These are phyloP conservation scores for Coregonus suidteri DNA, from an alignment of 2,797 vertebrate species.

Conservation along the genomic window DNA sequence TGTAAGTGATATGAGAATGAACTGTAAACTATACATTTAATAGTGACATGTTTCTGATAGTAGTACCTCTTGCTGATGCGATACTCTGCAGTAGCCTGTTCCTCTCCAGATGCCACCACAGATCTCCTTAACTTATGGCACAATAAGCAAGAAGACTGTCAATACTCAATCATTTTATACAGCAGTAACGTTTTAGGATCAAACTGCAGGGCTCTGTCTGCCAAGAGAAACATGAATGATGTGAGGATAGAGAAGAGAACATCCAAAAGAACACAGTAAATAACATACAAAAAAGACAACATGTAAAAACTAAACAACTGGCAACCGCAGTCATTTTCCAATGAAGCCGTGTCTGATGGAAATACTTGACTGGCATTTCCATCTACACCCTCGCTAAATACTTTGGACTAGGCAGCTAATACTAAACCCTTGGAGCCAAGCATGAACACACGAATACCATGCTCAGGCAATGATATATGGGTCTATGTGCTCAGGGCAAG, in stretches of 20 bases:
- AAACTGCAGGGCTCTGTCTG: slow-evolving; percentile 5
- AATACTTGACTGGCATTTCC: slow-evolving; percentile 23
- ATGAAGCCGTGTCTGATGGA: slow-evolving; percentile 10
- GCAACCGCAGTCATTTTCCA: slow-evolving; percentile 13
- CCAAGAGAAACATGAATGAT: background rate
- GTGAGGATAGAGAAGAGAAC: background rate
- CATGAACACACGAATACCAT: slow-evolving; percentile 14
- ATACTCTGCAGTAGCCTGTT: slow-evolving; percentile 89
- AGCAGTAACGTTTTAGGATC: slow-evolving; percentile 27
- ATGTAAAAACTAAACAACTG: slow-evolving; percentile 3
- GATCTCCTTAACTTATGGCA: slow-evolving; percentile 86
- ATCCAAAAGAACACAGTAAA: slow-evolving; percentile 4
- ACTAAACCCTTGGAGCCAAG: slow-evolving; percentile 8
- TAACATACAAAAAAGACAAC: slow-evolving; percentile 1
- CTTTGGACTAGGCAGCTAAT: slow-evolving; percentile 20
- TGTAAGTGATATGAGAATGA: background rate
- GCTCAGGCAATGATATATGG: background rate
- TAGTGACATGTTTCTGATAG: background rate
- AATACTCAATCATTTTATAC: slow-evolving; percentile 15
- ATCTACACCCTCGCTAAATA: background rate
- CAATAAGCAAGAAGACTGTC: background rate
- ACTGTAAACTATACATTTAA: background rate
- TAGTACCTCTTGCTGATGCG: slow-evolving; percentile 92
- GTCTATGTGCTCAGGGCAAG: slow-evolving; percentile 8
- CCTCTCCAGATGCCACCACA: slow-evolving; percentile 88